These are phyloP conservation scores for Brachionus manjavacas DNA, from an alignment of 1,140 invertebrate genomes.

Conservation along the genomic window DNA sequence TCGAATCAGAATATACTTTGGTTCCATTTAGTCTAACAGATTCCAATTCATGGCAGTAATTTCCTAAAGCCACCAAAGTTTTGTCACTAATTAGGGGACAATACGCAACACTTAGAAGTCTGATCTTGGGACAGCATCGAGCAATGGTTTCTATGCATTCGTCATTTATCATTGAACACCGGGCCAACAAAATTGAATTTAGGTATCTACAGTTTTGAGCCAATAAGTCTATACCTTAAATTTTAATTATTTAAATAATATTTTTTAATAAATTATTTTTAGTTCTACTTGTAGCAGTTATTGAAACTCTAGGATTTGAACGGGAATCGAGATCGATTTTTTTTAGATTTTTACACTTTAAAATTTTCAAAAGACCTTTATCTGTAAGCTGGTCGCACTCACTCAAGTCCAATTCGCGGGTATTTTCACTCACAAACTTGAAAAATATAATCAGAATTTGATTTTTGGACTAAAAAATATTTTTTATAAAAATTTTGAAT, in stretches of 20 bases:
- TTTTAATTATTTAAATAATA: no score
- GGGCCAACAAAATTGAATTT: background rate
- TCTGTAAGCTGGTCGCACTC: constrained; percentile 24
- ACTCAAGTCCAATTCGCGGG: constrained; percentile 20
- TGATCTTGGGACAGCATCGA: background rate
- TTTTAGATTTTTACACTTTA: background rate
- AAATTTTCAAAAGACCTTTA: constrained; percentile 14
- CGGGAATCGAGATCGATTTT: constrained; percentile 29
- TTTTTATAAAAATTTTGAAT: no score
- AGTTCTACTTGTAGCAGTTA: background rate
- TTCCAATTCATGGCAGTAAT: background rate
- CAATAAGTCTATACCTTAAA: background rate
- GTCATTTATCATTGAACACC: constrained; percentile 16
- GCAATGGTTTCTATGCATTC: constrained; percentile 1
- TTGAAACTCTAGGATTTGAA: background rate
- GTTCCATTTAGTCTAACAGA: constrained; percentile 17
- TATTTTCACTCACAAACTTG: constrained; percentile 37
- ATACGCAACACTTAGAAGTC: constrained; percentile 1
- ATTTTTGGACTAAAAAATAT: no score
- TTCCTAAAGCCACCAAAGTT: constrained; percentile 7
- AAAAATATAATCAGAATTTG: background rate
- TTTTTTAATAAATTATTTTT: background rate
- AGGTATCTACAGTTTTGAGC: constrained; percentile 10
- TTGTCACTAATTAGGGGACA: constrained; percentile 11
- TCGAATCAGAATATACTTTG: background rate